These are phyloP conservation scores for Coenonympha glycerion DNA, from an alignment of 2,888 invertebrate species.

Conservation along the genomic window DNA sequence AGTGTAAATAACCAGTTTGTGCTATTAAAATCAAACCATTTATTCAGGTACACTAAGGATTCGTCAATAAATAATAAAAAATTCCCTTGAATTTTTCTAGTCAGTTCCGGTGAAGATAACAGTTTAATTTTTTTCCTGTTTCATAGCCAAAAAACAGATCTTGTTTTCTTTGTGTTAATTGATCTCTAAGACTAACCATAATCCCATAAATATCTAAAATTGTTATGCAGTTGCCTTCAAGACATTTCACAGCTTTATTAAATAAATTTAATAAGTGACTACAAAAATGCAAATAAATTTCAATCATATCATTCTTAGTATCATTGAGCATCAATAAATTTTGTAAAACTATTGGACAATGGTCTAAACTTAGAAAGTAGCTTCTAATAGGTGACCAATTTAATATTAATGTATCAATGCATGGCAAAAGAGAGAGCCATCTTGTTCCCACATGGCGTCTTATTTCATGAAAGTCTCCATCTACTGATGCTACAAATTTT, in stretches of 20 bases:
- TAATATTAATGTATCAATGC: too few species aligned
- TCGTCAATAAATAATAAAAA: not conserved
- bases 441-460: too few species aligned
- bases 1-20: conserved; percentile 2
- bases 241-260: conserved; percentile 2
- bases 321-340: conserved; percentile 2
- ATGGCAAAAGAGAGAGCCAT: too few species aligned
- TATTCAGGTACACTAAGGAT: not conserved
- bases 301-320: conserved; percentile 1
- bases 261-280: conserved; percentile 5
- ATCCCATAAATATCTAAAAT: conserved; percentile 1
- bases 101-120: not conserved
- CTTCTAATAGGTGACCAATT: too few species aligned
- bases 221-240: not conserved
- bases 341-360: conserved; percentile 5
- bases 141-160: not conserved
- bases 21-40: conserved; percentile 1
- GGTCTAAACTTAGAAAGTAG: too few species aligned
- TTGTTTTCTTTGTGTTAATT: not conserved
- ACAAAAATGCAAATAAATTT: conserved; percentile 2
- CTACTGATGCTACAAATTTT: too few species aligned
- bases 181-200: not conserved
- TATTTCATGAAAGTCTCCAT: too few species aligned
- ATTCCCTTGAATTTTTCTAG: not conserved
- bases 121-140: not conserved